A percentile compares a stretch with the other conserved stretches of the same genome.
phyloP scores from a whole-genome alignment of 2,888 invertebrate species.

The Papilio demoleus region DNA sequence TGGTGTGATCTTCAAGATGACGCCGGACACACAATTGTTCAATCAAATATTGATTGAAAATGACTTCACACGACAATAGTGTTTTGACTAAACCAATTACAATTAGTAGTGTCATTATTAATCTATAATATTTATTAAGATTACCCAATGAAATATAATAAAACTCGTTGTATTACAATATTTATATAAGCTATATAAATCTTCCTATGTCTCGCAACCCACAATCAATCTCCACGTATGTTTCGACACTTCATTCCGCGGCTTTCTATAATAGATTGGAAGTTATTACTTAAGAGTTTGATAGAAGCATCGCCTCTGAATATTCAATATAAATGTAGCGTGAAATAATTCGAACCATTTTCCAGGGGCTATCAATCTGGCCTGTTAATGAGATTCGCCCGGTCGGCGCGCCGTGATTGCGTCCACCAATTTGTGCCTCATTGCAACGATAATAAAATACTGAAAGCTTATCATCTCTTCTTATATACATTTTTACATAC shows the following conservation, averaged over 20 bases:
- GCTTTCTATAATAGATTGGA: constrained; percentile 37
- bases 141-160: neutral
- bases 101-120: neutral
- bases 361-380: constrained; percentile 77
- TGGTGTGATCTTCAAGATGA: neutral
- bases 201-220: constrained; percentile 2
- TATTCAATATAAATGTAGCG: constrained; percentile 77
- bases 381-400: constrained; percentile 78
- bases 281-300: constrained; percentile 45
- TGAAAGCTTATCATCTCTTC: constrained; percentile 46
- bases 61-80: constrained; percentile 3
- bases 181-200: neutral
- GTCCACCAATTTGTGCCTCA: constrained; percentile 74
- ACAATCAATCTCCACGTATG: constrained; percentile 16
- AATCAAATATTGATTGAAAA: neutral
- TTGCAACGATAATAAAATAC: constrained; percentile 72
- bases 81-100: neutral
- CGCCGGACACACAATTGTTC: constrained; percentile 11
- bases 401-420: constrained; percentile 64
- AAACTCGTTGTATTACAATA: neutral
- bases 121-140: neutral
- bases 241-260: constrained; percentile 14
- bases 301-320: constrained; percentile 52
- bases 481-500: constrained; percentile 40
- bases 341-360: constrained; percentile 78